Conservation (phyloP, 2,797 vertebrate species). For the Chelmon rostratus region DNA sequence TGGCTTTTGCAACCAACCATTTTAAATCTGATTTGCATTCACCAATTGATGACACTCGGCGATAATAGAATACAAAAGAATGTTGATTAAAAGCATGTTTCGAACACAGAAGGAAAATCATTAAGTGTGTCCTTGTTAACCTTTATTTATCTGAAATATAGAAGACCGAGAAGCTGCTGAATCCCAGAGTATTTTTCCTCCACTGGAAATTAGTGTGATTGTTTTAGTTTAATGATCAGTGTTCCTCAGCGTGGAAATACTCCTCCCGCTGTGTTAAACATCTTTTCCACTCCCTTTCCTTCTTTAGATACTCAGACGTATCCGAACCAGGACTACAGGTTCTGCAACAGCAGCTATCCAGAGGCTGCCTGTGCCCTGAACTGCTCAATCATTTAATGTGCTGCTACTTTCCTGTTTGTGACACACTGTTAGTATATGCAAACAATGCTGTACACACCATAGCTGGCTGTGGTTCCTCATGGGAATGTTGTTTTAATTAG, state of each 20-base stretch:
- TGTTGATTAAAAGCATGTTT: slow-evolving; percentile 49
- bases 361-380: no score
- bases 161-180: slow-evolving; percentile 7
- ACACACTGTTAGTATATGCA: no score
- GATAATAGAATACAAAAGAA: slow-evolving; percentile 46
- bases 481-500: no score
- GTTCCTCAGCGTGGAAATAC: background rate
- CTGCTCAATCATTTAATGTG: no score
- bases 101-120: slow-evolving; percentile 23
- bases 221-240: slow-evolving; percentile 16
- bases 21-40: slow-evolving; percentile 53
- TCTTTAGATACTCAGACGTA: no score
- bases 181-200: slow-evolving; percentile 9
- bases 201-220: background rate
- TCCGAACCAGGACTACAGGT: no score
- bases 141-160: slow-evolving; percentile 23
- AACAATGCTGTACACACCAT: no score
- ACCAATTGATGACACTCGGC: slow-evolving; percentile 32
- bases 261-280: no score
- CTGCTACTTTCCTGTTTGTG: no score
- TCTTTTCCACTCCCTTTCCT: no score
- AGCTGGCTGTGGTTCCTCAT: no score
- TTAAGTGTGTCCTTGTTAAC: slow-evolving; percentile 21
- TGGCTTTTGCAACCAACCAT: slow-evolving; percentile 48
- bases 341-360: no score